Percentiles rank a stretch among this genome's conserved stretches.
These are phyloP conservation scores for Mormyrus hasselquistii DNA, from an alignment of 2,797 vertebrate genomes.

Conservation along the genomic window DNA sequence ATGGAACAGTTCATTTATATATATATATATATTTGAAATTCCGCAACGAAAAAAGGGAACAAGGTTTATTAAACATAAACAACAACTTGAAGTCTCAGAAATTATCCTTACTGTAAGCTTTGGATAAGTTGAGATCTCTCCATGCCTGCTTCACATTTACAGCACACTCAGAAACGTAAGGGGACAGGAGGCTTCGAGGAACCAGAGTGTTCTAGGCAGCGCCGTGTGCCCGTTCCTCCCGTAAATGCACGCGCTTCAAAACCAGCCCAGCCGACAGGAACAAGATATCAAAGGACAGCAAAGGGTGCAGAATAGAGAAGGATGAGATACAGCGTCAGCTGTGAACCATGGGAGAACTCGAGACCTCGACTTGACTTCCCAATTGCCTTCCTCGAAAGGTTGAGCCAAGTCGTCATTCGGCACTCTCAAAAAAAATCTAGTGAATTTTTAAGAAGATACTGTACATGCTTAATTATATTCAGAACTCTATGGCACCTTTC, in stretches of 20 bases:
- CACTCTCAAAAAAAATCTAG: neutral
- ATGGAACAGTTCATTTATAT: neutral
- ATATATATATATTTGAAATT: neutral
- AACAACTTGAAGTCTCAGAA: neutral
- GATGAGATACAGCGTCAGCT: neutral
- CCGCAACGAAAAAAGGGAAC: neutral
- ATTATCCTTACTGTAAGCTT: neutral
- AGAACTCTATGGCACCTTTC: neutral
- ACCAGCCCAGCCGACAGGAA: neutral
- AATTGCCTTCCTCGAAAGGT: neutral
- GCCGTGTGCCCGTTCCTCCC: neutral
- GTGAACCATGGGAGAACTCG: neutral
- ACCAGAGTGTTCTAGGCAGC: neutral
- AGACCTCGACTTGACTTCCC: neutral
- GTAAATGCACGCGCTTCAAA: constrained; percentile 41
- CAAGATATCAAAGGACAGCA: neutral
- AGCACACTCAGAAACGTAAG: neutral
- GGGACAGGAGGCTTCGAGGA: neutral
- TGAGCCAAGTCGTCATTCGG: neutral
- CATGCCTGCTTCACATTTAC: neutral
- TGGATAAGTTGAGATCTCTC: neutral
- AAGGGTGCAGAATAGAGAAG: neutral
- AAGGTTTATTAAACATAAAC: constrained; percentile 7
- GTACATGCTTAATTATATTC: neutral
- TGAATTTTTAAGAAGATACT: neutral